These are phyloP conservation scores for Erynnis tages DNA, from an alignment of 2,888 invertebrate genomes.

Conservation along the genomic window DNA sequence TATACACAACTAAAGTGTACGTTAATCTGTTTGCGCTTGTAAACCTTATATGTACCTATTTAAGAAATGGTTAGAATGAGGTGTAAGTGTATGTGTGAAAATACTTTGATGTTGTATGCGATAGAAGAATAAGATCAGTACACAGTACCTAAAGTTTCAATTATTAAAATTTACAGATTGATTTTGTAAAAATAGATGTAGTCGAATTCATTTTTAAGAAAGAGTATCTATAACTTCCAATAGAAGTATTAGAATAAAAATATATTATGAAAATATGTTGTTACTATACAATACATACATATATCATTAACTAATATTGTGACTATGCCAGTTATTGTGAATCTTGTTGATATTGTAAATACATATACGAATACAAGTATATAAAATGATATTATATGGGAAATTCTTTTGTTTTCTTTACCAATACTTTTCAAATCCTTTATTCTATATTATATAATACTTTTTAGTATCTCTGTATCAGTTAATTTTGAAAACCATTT, in stretches of 20 bases:
- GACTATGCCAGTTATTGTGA: conserved; percentile 25
- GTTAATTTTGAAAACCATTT: too few relatives aligned
- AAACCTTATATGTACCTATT: too few relatives aligned
- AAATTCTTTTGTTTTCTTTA: not conserved
- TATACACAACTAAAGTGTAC: too few relatives aligned
- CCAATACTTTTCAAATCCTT: not conserved
- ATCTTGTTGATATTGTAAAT: conserved; percentile 73
- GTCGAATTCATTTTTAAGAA: not conserved
- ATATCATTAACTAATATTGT: conserved; percentile 28
- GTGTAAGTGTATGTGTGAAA: too few relatives aligned
- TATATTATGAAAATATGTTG: conserved; percentile 3
- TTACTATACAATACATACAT: too few relatives aligned
- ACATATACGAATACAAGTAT: conserved; percentile 52
- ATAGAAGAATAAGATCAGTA: not conserved
- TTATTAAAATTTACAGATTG: not conserved
- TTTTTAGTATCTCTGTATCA: too few relatives aligned
- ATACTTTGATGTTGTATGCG: not conserved
- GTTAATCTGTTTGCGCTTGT: too few relatives aligned
- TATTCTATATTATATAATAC: not conserved
- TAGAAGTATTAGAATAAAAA: conserved; percentile 6
- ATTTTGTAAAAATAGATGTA: not conserved
- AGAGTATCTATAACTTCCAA: not conserved
- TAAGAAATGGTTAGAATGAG: too few relatives aligned
- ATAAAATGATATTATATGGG: conserved; percentile 24
- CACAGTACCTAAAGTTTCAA: too few relatives aligned